Conservation (phyloP, 2,888 invertebrate genomes). For the Halictus ligatus region DNA sequence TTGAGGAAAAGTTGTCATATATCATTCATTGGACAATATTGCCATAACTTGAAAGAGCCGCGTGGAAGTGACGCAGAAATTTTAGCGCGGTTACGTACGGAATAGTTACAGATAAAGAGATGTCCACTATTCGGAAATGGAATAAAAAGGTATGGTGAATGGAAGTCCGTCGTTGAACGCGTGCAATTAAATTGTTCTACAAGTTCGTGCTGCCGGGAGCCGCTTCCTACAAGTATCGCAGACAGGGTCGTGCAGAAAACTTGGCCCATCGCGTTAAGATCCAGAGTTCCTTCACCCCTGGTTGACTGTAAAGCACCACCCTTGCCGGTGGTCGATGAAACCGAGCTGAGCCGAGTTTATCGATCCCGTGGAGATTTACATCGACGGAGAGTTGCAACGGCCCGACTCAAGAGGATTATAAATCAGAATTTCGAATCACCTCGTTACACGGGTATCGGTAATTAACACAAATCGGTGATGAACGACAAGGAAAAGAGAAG, state of each 20-base stretch:
- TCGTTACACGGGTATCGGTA: slow-evolving; percentile 57
- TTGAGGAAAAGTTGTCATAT: too few relatives aligned
- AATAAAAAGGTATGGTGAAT: not conserved
- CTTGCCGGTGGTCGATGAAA: slow-evolving; percentile 70
- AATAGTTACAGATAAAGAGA: too few relatives aligned
- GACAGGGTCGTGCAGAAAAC: slow-evolving; percentile 52
- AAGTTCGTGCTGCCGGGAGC: slow-evolving; percentile 25
- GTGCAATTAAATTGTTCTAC: slow-evolving; percentile 30
- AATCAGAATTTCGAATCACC: slow-evolving; percentile 74
- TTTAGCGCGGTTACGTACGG: not conserved
- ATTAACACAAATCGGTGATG: slow-evolving; percentile 50
- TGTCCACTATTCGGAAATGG: not conserved
- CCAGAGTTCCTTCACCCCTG: slow-evolving; percentile 80
- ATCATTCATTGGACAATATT: too few relatives aligned
- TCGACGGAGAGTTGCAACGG: slow-evolving; percentile 69
- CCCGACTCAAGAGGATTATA: slow-evolving; percentile 74
- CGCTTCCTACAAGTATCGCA: slow-evolving; percentile 15
- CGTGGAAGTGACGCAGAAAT: not conserved
- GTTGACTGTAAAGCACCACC: slow-evolving; percentile 75
- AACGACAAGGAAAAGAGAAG: not conserved
- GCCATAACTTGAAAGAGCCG: not conserved
- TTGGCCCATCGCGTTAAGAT: slow-evolving; percentile 66
- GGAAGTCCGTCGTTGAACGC: slow-evolving; percentile 21
- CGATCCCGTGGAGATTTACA: slow-evolving; percentile 82
- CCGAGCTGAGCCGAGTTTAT: slow-evolving; percentile 71